Evolutionary conservation across 2,888 invertebrate genomes (phyloP), one percentile per base, ranked within the genome.

Genomic region (Leucophenga montana): DNA sequence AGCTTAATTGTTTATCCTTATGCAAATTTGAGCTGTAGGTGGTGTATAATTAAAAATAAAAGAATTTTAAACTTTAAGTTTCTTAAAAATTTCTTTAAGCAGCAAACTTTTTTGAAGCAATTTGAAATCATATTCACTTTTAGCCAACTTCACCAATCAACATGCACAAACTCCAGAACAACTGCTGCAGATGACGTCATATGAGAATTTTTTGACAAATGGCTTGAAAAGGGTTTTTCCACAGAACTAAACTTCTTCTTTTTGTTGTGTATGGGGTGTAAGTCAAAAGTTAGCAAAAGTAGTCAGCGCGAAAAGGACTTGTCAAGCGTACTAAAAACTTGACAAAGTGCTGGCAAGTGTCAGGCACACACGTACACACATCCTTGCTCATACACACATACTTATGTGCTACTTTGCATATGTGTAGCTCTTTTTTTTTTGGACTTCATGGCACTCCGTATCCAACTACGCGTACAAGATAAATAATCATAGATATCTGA

Each of bases 271-370:
- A n/a, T n/a, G n/a, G n/a, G n/a, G n/a, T n/a, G n/a, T n/a, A n/a
- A n/a, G n/a, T n/a, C n/a, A 50, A 50, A 64, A 64, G 62, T 64
- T 46, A 48, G 66, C 78, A 78, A 67, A 69, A 39, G 39, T 5
- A 71, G 62, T 69, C 57, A 33, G 22, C 16, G 44, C 13, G 48
- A 53, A n/a, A 73, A 71, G 70, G 70, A 72, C 70, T 76, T 78
- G 81, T 84, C 81, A 81, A 80, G 14, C 79, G 78, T 81, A 80
- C 81, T 84, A 81, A 84, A 82, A 84, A 84, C 73, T 82, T 82
- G 82, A 82, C 82, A 82, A 82, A 82, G 83, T 80, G 83, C 78
- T 74, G 81, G 84, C 83, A 78, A 82, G 79, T 82, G 82, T 82
- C 82, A 79, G 71, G 72, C 71, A 56, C 79, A 79, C 74, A 65